These are phyloP conservation scores for Phoenoteleia sp. DNA, from an alignment of 2,888 invertebrate species.

Conservation along the genomic window DNA sequence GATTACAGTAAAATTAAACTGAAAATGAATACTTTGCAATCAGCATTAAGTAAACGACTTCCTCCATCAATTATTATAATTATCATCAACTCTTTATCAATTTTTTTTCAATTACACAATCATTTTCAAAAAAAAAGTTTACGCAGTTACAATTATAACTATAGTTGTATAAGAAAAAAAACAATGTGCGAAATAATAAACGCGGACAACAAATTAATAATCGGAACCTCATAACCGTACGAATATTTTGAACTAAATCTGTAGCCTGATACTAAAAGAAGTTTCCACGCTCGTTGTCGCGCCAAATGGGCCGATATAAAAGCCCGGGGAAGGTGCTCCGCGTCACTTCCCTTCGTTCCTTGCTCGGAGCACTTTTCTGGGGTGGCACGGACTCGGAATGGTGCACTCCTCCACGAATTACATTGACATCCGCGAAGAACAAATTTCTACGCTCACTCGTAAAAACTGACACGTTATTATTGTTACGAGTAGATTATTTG, in stretches of 20 bases:
- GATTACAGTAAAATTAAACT: no score
- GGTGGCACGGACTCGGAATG: slow-evolving; percentile 49
- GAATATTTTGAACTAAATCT: slow-evolving; percentile 85
- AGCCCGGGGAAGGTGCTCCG: slow-evolving; percentile 78
- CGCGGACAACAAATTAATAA: slow-evolving; percentile 86
- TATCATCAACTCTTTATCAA: no score
- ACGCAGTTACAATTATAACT: slow-evolving; percentile 6
- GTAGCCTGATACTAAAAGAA: slow-evolving; percentile 85
- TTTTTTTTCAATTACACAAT: slow-evolving; percentile 30
- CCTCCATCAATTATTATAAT: no score
- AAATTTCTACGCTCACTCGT: slow-evolving; percentile 53
- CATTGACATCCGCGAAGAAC: slow-evolving; percentile 53
- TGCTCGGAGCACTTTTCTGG: slow-evolving; percentile 35
- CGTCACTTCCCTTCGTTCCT: slow-evolving; percentile 62
- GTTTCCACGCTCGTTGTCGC: slow-evolving; percentile 86
- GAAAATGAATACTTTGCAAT: no score
- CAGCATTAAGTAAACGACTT: no score
- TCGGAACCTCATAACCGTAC: slow-evolving; percentile 85
- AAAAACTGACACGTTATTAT: slow-evolving; percentile 52
- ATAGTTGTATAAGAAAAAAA: background rate
- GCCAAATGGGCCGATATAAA: slow-evolving; percentile 86
- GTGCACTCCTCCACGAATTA: slow-evolving; percentile 69
- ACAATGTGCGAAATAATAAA: slow-evolving; percentile 81
- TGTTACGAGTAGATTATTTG: slow-evolving; percentile 43
- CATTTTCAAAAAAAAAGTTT: background rate